Base-by-base conservation (phyloP, 2,888 invertebrate genomes). In the Eupithecia inturbata region DNA sequence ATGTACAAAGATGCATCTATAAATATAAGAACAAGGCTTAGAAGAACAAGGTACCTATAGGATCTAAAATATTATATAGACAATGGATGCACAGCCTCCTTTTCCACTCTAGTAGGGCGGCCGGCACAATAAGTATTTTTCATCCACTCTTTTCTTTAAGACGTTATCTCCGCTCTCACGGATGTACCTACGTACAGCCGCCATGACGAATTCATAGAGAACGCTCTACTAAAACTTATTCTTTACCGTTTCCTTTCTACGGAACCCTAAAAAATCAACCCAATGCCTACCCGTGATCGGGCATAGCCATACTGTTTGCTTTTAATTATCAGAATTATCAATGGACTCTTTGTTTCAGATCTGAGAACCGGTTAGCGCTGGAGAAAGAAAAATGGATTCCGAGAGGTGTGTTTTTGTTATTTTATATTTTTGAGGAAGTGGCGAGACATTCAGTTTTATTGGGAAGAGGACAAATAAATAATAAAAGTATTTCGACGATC, bases 331-430 rank as follows among this genome's bases (percentile, higher is more conserved):
- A 76, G 73, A 75, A 81, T 80, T 79, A 78, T 81, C 64, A 77
- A 76, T 39, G 57, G 74, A 9, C 39, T 64, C 49, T 68, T 69
- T 69, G 72, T 74, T 74, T 76, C 89, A 91, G 91, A 78, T 68
- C 73, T 74, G 79, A 63, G 73, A 80, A 79, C 83, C 82, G 81
- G 82, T 83, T 81, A 84, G 88, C 87, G 82, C 91, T 92, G 91
- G 92, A 86, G 84, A 70, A 76, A 78, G 88, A 80, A 79, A 71
- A 73, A 92, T 92, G 92, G 92, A 92, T 88, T 92, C 92, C 68
- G 92, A 92, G 88, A 92, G 92, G 92, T 92, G 77, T 84, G 87
- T 72, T 19, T 33, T 39, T 36, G 26, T 26, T 26, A 1, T 3
- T 22, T 57, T 57, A 57, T 26, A 26, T 57, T 57, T 57, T 26